Evolutionary conservation across 2,888 invertebrate species (phyloP), one percentile per base, ranked within the genome.

Genomic region (Erynnis tages): DNA sequence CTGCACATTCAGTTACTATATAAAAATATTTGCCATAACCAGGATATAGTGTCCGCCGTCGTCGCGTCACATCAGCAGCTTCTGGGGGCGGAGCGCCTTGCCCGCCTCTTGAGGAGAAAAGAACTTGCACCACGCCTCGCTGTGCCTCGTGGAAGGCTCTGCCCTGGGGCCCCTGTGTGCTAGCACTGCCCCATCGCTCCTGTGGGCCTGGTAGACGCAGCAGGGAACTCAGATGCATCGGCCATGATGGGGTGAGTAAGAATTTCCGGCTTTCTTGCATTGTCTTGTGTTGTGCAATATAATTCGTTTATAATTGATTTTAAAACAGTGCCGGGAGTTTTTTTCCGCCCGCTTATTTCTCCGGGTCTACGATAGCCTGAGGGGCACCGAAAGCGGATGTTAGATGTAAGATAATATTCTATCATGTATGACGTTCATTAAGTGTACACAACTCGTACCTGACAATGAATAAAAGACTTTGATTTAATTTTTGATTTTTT

Each of bases 151-250:
- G 91, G 91, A 79, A 72, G 48, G 79, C 88, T 0, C 75, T 86
- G n/a, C 82, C 87, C 0, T 91, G 91, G 91, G 89, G 90, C 5
- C 82, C 87, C 0, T 91, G 91, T 59, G 88, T 85, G 17, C 74
- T 89, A 19, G 76, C 63, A 56, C 80, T 80, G 56, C 76, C 85
- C 0, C 76, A 90, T 46, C 73, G 83, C 0, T 76, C 78, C 2
- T 93, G 93, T 63, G 93, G 93, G 0, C 90, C 91, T 0, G 93
- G 93, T 3, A 84, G 87, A 47, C 78, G 91, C 19, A 91, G 80
- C 35, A 77, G 93, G 29, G 91, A 90, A 37, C 79, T 92, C 8
- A 69, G 90, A 54, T 93, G 93, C 59, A 75, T 90, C 4, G 91
- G 91, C 35, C 90, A 91, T 62, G 89, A 88, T 57, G 91, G 90